Base-by-base conservation (phyloP, 2,888 invertebrate genomes). In the Noctua janthe region DNA sequence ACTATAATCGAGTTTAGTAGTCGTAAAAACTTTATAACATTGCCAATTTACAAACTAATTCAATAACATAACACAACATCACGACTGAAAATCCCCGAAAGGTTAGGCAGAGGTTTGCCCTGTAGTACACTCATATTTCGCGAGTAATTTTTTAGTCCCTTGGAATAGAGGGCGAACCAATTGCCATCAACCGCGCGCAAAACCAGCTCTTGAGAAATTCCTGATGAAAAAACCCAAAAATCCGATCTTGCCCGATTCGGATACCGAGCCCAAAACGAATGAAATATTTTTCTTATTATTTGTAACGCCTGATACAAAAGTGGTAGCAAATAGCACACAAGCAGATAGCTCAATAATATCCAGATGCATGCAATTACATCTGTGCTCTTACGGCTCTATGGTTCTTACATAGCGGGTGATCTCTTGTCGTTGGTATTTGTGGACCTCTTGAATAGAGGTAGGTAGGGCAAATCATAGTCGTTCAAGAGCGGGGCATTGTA, bases 251-350 rank as follows among this genome's bases (percentile, higher is more conserved):
- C 17, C 1, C 10, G 20, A 66, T 10, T 39, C 4, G 64, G 35
- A 17, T 64, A 17, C 29, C 29, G 17, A 29, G 15, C 15, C 7
- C 15, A 35, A 13, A n/a, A 49, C 29, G 29, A 23, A 20, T 17
- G 1, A 43, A n/a, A 56, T 35, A 15, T 17, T 73, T 80, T 20
- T 49, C 4, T 11, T 39, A 29, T 39, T 56, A 23, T n/a, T 11
- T 39, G 35, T 54, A 13, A 71, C 80, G 80, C 82, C 82, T 83
- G 66, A 35, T 54, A 13, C 54, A 71, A 49, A 51, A 62, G 1
- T 59, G 20, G 13, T 47, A 71, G 84, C 74, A 72, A 23, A 17
- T 39, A 8, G 8, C 71, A 10, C 17, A 23, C 1, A 29, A 29
- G 47, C 39, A 43, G 20, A 66, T 82, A 17, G 39, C 39, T 83